phyloP scores from a whole-genome alignment of 2,888 invertebrate species.

The Cosmopolites sordidus region DNA sequence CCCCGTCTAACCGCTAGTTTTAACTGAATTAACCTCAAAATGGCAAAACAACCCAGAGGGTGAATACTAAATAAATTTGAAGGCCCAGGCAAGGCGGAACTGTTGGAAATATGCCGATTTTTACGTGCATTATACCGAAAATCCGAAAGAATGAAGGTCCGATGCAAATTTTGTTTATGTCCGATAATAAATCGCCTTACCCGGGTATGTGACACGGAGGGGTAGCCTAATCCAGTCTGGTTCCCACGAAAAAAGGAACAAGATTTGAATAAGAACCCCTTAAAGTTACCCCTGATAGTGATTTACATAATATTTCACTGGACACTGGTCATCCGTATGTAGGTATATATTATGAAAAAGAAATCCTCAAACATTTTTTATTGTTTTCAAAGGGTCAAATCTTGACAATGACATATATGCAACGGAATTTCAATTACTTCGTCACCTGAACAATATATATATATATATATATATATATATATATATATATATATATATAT shows the following conservation, averaged over 20 bases:
- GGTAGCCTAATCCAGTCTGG: constrained; percentile 30
- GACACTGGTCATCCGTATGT: constrained; percentile 43
- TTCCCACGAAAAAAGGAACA: constrained; percentile 42
- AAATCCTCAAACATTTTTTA: constrained; percentile 2
- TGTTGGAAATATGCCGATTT: constrained; percentile 27
- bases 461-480: no score
- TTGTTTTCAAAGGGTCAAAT: neutral
- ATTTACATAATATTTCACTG: constrained; percentile 44
- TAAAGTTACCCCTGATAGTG: constrained; percentile 35
- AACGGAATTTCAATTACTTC: neutral
- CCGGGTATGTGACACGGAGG: constrained; percentile 27
- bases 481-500: no score
- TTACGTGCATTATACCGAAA: constrained; percentile 24
- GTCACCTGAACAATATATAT: neutral
- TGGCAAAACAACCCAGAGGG: constrained; percentile 27
- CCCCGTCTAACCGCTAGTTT: constrained; percentile 26
- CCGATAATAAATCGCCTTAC: constrained; percentile 33
- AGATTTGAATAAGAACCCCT: constrained; percentile 41
- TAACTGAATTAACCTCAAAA: constrained; percentile 30
- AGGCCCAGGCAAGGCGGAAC: constrained; percentile 15
- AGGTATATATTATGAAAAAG: constrained; percentile 29
- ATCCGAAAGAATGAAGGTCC: constrained; percentile 22
- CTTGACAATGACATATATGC: constrained; percentile 1
- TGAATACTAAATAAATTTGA: constrained; percentile 28
- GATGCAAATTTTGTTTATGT: constrained; percentile 36